These are phyloP conservation scores for Rhineura floridana DNA, from an alignment of 2,113 vertebrate genomes.

Conservation along the genomic window DNA sequence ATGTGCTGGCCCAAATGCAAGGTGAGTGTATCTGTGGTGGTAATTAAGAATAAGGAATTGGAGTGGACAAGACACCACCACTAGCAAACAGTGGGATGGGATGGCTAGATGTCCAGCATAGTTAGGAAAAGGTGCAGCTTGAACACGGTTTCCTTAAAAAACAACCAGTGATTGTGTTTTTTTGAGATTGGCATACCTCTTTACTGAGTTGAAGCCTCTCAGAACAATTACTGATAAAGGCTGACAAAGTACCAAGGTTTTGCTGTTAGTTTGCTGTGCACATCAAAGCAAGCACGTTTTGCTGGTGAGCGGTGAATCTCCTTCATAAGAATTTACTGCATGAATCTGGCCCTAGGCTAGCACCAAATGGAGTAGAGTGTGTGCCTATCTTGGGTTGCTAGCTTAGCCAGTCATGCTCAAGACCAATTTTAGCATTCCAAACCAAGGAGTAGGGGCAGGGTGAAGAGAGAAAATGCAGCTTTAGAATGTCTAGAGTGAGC, in stretches of 20 bases:
- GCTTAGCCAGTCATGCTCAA: neutral
- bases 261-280: neutral
- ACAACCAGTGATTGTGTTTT: no score
- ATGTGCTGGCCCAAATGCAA: conserved; percentile 92
- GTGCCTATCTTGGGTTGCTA: neutral
- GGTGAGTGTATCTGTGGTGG: conserved; percentile 74
- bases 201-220: no score
- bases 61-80: neutral
- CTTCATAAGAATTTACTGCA: neutral
- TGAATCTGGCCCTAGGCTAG: neutral
- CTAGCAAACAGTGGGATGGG: accelerated
- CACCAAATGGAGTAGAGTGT: neutral
- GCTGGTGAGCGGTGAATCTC: no score
- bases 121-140: neutral
- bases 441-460: no score
- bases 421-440: neutral
- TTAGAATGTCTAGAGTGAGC: neutral
- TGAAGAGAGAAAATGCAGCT: neutral
- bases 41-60: neutral
- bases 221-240: no score
- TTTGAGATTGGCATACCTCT: neutral
- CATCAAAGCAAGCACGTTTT: neutral
- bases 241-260: neutral
- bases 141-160: neutral
- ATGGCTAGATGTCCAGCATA: neutral